A percentile compares a stretch with the other conserved stretches of the same genome.
These are phyloP conservation scores for Anaspis maculata DNA, from an alignment of 2,888 invertebrate species.

Conservation along the genomic window DNA sequence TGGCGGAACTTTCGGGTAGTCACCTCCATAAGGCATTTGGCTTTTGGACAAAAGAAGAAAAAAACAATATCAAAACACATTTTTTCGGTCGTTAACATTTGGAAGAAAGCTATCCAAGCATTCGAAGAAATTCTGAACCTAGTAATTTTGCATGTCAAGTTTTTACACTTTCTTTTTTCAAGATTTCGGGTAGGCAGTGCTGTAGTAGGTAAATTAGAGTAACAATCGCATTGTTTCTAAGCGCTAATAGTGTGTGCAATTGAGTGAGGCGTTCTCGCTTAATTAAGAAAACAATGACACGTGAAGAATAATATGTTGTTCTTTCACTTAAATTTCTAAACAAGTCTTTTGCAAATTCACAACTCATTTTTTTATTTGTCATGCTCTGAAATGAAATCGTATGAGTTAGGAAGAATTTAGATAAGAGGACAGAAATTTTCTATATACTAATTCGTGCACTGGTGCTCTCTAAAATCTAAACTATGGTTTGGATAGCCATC, in stretches of 20 bases:
- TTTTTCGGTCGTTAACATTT: conserved; percentile 9
- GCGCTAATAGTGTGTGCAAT: conserved; percentile 11
- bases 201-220: conserved; percentile 2
- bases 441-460: too few relatives aligned
- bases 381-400: too few relatives aligned
- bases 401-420: too few relatives aligned
- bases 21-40: not conserved
- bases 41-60: too few relatives aligned
- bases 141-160: conserved; percentile 5
- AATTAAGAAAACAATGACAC: conserved; percentile 8
- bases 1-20: conserved; percentile 22
- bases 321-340: not conserved
- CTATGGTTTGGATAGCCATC: conserved; percentile 27
- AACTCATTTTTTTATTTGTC: too few relatives aligned
- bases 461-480: conserved; percentile 5
- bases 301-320: too few relatives aligned
- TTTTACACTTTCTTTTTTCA: conserved; percentile 11
- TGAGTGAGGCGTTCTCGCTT: conserved; percentile 10
- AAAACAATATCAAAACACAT: not conserved
- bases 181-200: conserved; percentile 2
- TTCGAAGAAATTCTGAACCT: conserved; percentile 12
- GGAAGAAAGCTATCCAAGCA: conserved; percentile 27
- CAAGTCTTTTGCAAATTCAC: not conserved
- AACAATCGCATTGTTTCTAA: conserved; percentile 8
- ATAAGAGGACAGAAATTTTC: too few relatives aligned